These are phyloP conservation scores for Trichogramma pretiosum DNA, from an alignment of 1,140 invertebrate genomes.

Conservation along the genomic window DNA sequence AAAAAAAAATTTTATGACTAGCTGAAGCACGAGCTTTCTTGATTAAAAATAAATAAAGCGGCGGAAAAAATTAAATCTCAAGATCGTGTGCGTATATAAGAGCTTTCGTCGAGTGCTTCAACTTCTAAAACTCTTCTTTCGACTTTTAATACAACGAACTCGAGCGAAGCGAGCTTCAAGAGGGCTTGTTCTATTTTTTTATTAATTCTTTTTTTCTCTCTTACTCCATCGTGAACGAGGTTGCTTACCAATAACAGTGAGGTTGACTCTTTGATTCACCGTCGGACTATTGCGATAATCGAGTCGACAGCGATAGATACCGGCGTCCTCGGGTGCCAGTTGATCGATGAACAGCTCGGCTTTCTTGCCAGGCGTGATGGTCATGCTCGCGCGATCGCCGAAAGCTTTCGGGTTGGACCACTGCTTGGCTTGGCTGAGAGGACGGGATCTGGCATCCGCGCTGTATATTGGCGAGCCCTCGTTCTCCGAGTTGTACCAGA, in stretches of 20 bases:
- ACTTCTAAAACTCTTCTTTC: no score
- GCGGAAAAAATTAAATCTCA: no score
- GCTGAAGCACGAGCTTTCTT: no score
- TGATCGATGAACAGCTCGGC: slow-evolving; percentile 48
- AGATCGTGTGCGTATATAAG: no score
- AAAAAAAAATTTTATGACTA: no score
- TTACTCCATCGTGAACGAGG: no score
- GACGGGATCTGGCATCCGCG: slow-evolving; percentile 39
- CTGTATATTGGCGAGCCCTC: slow-evolving; percentile 44
- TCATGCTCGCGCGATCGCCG: slow-evolving; percentile 49
- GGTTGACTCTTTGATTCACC: slow-evolving; percentile 60
- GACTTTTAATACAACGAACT: no score
- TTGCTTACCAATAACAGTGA: slow-evolving; percentile 66
- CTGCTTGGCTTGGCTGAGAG: slow-evolving; percentile 36
- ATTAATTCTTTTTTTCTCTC: no score
- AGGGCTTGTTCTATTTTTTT: no score
- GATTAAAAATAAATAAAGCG: no score
- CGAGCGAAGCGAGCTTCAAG: no score
- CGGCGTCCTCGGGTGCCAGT: slow-evolving; percentile 54
- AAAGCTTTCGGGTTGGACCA: slow-evolving; percentile 63
- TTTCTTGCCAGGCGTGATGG: slow-evolving; percentile 26
- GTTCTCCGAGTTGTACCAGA: slow-evolving; percentile 62
- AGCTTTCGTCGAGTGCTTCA: no score
- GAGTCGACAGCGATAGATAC: slow-evolving; percentile 63
- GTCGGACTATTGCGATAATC: slow-evolving; percentile 66